A percentile compares a stretch with the other conserved stretches of the same genome.
Evolutionary conservation across 1,140 invertebrate genomes (phyloP).

Genomic region (Lithobius niger): DNA sequence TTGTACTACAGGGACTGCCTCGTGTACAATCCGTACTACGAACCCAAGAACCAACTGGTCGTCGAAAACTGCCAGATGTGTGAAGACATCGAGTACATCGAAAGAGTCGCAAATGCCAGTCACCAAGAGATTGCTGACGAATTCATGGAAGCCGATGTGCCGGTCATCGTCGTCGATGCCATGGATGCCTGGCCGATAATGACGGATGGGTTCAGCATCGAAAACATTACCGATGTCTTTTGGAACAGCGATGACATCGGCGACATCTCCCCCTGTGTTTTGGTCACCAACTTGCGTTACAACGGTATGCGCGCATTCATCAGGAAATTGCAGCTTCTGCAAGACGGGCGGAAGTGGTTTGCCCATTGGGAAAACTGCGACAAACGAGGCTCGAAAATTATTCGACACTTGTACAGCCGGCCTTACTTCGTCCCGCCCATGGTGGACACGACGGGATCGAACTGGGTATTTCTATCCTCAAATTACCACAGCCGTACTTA

Average conservation of each 20-base stretch:
- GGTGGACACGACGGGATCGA: constrained; percentile 58
- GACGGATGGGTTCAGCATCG: constrained; percentile 51
- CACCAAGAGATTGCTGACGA: constrained; percentile 49
- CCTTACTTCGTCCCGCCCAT: constrained; percentile 60
- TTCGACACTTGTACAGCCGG: constrained; percentile 51
- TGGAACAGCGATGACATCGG: neutral
- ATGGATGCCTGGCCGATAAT: constrained; percentile 50
- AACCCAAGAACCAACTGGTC: constrained; percentile 33
- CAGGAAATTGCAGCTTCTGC: no score
- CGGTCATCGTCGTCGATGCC: constrained; percentile 55
- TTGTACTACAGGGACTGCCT: constrained; percentile 58
- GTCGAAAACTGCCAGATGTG: constrained; percentile 49
- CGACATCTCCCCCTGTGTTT: neutral
- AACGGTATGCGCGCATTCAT: no score
- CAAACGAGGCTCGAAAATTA: constrained; percentile 53
- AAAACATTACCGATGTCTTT: constrained; percentile 45
- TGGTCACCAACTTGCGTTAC: neutral
- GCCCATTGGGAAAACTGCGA: constrained; percentile 55
- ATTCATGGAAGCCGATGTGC: constrained; percentile 50
- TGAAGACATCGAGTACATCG: constrained; percentile 44
- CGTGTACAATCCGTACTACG: constrained; percentile 48
- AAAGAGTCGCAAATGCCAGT: constrained; percentile 44
- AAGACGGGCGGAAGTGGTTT: neutral
- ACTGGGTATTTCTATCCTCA: constrained; percentile 64
- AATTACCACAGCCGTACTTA: constrained; percentile 56